phyloP scores from a whole-genome alignment of 2,113 vertebrate genomes.

The Loxodonta africana region DNA sequence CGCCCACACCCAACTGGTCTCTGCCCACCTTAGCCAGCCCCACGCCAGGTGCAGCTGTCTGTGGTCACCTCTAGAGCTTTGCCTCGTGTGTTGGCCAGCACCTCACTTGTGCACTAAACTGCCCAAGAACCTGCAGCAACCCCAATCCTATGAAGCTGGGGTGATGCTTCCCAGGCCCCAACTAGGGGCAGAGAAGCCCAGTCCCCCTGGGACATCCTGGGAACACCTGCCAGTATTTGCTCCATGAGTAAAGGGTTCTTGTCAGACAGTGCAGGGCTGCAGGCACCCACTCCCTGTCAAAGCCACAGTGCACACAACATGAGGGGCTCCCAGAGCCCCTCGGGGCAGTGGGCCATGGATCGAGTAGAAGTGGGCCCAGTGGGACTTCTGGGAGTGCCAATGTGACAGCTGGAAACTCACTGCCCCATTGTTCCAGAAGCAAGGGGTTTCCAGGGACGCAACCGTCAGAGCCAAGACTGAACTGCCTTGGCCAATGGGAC shows the following conservation, averaged over 20 bases:
- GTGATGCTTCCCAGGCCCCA: not conserved
- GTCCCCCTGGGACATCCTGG: not conserved
- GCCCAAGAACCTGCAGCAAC: rapidly evolving
- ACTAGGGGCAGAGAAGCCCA: not conserved
- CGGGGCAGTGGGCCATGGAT: too few species aligned
- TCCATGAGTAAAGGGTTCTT: not conserved
- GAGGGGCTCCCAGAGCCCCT: too few species aligned
- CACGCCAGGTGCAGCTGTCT: not conserved
- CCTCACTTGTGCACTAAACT: not conserved
- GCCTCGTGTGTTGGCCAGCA: rapidly evolving
- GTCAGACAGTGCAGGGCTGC: too few species aligned
- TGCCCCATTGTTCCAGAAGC: rapidly evolving
- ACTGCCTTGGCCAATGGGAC: not conserved
- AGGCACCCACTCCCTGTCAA: not conserved
- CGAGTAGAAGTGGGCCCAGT: not conserved
- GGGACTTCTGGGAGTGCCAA: not conserved
- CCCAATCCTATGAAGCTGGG: too few species aligned
- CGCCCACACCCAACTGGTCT: not conserved
- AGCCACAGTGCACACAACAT: too few species aligned
- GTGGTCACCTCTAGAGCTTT: too few species aligned
- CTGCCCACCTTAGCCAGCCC: not conserved
- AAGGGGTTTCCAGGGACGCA: not conserved
- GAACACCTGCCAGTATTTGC: rapidly evolving
- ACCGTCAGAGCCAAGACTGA: not conserved
- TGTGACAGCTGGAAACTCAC: rapidly evolving